Base-by-base conservation (phyloP, 2,888 invertebrate species). In the Diaprepes abbreviatus region DNA sequence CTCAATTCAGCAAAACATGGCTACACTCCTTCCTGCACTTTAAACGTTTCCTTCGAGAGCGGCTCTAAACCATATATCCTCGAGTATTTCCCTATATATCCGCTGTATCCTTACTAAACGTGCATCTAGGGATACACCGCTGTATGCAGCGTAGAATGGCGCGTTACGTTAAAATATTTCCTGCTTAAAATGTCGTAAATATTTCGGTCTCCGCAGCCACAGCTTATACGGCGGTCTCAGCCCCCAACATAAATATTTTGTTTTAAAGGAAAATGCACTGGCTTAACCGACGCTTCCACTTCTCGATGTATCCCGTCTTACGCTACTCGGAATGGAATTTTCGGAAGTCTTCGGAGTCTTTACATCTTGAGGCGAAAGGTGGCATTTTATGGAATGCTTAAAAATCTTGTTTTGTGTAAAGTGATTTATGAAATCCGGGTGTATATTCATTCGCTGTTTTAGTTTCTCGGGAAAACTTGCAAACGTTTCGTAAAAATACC, bases 181-280 rank as follows among this genome's bases (percentile, higher is more conserved):
- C 58, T 54, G 60, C 59, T 67, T 62, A 67, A 54, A 62, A 67
- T 59, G 59, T 66, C 58, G 60, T 60, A 67, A 67, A 66, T 66
- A 66, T 36, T 59, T 66, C 54, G 16, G 60, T 35, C 36, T 1
- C 38, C 40, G 19, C 54, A 24, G 6, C 54, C 17, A 7, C 10
- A 54, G 35, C 54, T 35, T 38, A 24, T 55, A 24, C 24, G 38
- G 19, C 36, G 38, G 38, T 19, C 31, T 19, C 12, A 35, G 1
- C 38, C 55, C 21, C 38, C 21, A 1, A 54, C 54, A 65, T 65
- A 65, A 65, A 57, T 57, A 65, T 65, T 65, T 65, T 55, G 65
- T 65, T 65, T 65, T 33, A 16, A 57, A 45, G 55, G 57, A 63
- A 43, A 52, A 52, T 63, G 64, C 64, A 64, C 64, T 43, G 40